Percentiles rank a stretch among this genome's conserved stretches.
These are phyloP conservation scores for Chelmon rostratus DNA, from an alignment of 2,797 vertebrate species.

Conservation along the genomic window DNA sequence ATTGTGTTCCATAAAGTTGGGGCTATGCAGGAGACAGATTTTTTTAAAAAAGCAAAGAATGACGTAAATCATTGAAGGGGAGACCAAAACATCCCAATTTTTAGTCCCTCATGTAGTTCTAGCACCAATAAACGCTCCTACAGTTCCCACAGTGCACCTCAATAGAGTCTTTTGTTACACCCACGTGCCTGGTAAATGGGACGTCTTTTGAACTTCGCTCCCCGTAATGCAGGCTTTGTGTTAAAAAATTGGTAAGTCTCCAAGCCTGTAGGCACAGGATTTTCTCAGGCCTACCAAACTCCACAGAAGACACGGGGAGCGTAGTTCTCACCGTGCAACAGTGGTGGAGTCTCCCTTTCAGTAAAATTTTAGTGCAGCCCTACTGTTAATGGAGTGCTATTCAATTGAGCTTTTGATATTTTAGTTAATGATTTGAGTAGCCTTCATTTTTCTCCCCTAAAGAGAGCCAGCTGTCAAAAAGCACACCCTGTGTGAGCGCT, in stretches of 20 bases:
- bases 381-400: not conserved
- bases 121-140: not conserved
- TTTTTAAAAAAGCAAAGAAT: not conserved
- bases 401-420: not conserved
- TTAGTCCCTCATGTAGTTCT: conserved; percentile 10
- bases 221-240: not conserved
- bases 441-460: conserved; percentile 2
- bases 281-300: conserved; percentile 4
- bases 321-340: not conserved
- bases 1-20: not conserved
- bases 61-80: conserved; percentile 8
- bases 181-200: not conserved
- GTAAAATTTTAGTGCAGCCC: not conserved
- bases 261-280: not conserved
- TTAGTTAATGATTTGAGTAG: conserved; percentile 1
- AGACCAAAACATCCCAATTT: not conserved
- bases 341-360: not conserved
- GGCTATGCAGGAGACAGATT: conserved; percentile 1
- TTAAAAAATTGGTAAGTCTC: not conserved
- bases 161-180: conserved; percentile 10
- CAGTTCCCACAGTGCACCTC: too few relatives aligned
- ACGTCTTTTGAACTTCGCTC: not conserved
- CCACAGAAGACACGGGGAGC: not conserved
- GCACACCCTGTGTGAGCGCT: not conserved
- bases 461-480: conserved; percentile 11